A percentile compares a stretch with the other conserved stretches of the same genome.
These are phyloP conservation scores for Scomber scombrus DNA, from an alignment of 2,113 vertebrate genomes.

Conservation along the genomic window DNA sequence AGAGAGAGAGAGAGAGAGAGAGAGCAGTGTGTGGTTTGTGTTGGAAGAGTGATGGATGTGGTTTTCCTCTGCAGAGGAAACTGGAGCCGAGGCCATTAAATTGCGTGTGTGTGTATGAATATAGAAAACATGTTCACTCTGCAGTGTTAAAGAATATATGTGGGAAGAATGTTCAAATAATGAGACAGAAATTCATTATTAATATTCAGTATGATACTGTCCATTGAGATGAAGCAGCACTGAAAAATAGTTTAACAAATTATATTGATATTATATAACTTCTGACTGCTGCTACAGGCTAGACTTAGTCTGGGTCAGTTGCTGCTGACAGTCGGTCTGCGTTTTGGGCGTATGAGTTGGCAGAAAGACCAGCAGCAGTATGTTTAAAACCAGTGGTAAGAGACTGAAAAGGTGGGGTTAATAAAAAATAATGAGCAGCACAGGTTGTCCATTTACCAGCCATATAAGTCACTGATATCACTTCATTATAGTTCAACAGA, in stretches of 20 bases:
- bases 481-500: too few relatives aligned
- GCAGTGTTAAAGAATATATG: constrained; percentile 27
- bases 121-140: constrained; percentile 35
- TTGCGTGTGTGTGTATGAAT: neutral
- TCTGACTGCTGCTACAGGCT: constrained; percentile 1
- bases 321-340: too few relatives aligned
- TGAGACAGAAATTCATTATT: constrained; percentile 50
- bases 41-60: constrained; percentile 75
- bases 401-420: too few relatives aligned
- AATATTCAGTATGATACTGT: neutral
- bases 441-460: too few relatives aligned
- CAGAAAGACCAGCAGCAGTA: too few relatives aligned
- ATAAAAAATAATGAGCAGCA: too few relatives aligned
- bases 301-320: neutral
- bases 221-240: neutral
- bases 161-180: constrained; percentile 45
- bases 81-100: constrained; percentile 66
- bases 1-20: constrained; percentile 46
- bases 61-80: constrained; percentile 77
- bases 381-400: too few relatives aligned
- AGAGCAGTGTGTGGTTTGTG: constrained; percentile 67
- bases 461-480: too few relatives aligned
- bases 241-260: neutral
- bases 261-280: too few relatives aligned
- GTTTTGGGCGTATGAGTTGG: too few relatives aligned